Evolutionary conservation across 1,140 invertebrate species (phyloP).

Genomic region (Drosophila funebris): DNA sequence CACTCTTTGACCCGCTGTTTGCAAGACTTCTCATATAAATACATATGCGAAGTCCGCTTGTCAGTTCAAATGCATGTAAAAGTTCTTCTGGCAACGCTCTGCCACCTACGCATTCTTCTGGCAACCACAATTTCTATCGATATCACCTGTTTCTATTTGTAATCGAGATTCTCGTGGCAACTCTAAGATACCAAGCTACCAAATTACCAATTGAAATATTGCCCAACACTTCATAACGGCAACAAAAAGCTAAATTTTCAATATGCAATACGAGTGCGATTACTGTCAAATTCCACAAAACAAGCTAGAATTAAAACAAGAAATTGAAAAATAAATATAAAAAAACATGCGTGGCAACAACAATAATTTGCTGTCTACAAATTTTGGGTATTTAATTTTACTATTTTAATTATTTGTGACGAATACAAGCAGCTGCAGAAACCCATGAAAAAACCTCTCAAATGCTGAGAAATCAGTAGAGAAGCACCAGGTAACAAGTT

Average conservation of each 20-base stretch:
- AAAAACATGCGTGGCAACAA: slow-evolving; percentile 35
- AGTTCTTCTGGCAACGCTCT: neutral
- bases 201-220: neutral
- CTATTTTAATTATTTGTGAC: slow-evolving; percentile 73
- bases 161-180: neutral
- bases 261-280: neutral
- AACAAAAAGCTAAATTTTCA: neutral
- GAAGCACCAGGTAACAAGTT: slow-evolving; percentile 64
- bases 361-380: slow-evolving; percentile 56
- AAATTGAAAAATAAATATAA: slow-evolving; percentile 3
- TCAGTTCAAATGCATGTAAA: neutral
- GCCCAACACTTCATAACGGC: neutral
- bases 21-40: neutral
- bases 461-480: slow-evolving; percentile 36
- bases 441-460: slow-evolving; percentile 35
- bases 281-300: slow-evolving; percentile 27
- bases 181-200: neutral
- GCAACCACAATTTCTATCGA: neutral
- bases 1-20: neutral
- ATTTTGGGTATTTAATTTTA: slow-evolving; percentile 64
- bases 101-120: neutral
- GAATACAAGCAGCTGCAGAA: slow-evolving; percentile 32
- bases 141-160: too few relatives aligned
- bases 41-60: neutral
- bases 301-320: slow-evolving; percentile 54